These are phyloP conservation scores for Argyrosomus japonicus DNA, from an alignment of 2,113 vertebrate genomes.

Conservation along the genomic window DNA sequence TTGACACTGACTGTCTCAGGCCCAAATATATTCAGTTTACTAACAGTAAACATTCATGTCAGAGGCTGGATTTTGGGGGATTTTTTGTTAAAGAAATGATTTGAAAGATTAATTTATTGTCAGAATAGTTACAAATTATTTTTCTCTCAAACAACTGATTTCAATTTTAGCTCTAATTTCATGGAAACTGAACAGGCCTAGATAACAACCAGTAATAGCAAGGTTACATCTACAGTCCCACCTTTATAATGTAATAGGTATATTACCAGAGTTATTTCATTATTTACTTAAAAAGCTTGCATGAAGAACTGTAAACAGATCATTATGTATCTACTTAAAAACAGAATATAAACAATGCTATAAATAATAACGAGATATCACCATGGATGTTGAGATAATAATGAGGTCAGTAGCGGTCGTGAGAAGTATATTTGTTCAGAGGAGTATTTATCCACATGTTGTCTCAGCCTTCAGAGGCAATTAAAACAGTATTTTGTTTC, in stretches of 20 bases:
- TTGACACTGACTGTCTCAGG: too few species aligned
- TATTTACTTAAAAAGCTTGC: neutral
- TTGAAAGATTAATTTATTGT: neutral
- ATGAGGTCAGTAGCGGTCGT: neutral
- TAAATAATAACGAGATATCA: neutral
- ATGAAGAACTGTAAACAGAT: neutral
- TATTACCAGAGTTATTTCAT: neutral
- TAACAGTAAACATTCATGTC: neutral
- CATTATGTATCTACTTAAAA: neutral
- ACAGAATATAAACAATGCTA: neutral
- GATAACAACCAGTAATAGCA: neutral
- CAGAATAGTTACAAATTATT: neutral
- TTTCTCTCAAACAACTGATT: neutral
- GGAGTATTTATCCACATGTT: slow-evolving; percentile 23
- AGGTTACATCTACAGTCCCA: neutral
- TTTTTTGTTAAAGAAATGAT: neutral
- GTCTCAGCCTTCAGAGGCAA: slow-evolving; percentile 41
- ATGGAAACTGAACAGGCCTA: neutral
- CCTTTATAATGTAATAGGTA: neutral
- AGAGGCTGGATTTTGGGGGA: neutral
- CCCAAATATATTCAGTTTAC: too few species aligned
- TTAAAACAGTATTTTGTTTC: slow-evolving; percentile 49
- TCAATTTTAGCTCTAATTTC: neutral
- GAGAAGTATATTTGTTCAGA: slow-evolving; percentile 26
- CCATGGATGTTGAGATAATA: slow-evolving; percentile 4